Percentiles rank a stretch among this genome's conserved stretches.
phyloP scores from a whole-genome alignment of 2,113 vertebrate species.

The Diadophis punctatus region DNA sequence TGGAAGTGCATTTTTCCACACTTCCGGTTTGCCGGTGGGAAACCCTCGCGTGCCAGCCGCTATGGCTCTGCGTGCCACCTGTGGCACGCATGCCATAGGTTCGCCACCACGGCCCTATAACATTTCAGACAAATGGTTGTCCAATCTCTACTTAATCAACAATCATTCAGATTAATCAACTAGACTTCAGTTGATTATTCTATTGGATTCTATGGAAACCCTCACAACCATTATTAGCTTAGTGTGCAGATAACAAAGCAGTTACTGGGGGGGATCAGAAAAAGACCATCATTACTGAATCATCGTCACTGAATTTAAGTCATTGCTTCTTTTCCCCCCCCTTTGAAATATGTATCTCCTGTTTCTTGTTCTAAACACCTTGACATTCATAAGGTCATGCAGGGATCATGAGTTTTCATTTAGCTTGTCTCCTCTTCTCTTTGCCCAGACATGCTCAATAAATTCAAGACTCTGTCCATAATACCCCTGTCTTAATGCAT shows the following conservation, averaged over 20 bases:
- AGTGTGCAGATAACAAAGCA: background rate
- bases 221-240: background rate
- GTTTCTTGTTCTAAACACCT: background rate
- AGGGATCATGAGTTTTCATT: background rate
- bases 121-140: background rate
- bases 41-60: too few species aligned
- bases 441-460: background rate
- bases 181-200: background rate
- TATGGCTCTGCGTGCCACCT: too few species aligned
- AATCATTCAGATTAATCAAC: background rate
- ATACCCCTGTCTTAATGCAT: background rate
- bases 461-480: background rate
- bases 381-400: background rate
- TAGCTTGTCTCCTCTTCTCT: background rate
- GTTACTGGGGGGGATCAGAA: background rate
- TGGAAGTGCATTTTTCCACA: too few species aligned
- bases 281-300: background rate
- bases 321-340: background rate
- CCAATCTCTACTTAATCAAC: background rate
- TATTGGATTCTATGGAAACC: background rate
- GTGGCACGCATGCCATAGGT: too few species aligned
- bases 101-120: background rate
- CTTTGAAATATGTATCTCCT: background rate
- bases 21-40: too few species aligned
- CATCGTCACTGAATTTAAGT: background rate